Evolutionary conservation across 2,113 vertebrate species (phyloP).

Genomic region (Sinocyclocheilus anshuiensis): DNA sequence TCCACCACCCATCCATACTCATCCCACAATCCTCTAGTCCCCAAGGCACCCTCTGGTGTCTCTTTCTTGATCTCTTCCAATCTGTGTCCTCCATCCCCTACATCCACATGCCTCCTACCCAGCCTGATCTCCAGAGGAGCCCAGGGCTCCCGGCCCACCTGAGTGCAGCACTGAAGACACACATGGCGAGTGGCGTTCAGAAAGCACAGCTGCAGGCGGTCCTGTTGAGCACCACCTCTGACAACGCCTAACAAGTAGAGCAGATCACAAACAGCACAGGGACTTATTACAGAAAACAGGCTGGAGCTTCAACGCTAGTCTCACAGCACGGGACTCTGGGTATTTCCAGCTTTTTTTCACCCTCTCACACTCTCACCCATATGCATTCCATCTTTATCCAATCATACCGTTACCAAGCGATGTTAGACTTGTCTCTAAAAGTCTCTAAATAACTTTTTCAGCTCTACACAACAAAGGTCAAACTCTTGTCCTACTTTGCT

Average conservation of each 20-base stretch:
- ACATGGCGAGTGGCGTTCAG: slow-evolving; percentile 4
- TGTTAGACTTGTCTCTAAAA: background rate
- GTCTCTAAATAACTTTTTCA: background rate
- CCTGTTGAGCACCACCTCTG: slow-evolving; percentile 30
- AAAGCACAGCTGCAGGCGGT: slow-evolving; percentile 27
- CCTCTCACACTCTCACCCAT: background rate
- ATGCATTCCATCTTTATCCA: slow-evolving; percentile 4
- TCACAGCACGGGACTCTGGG: background rate
- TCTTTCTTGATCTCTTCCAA: slow-evolving; percentile 15
- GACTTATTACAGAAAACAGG: slow-evolving; percentile 35
- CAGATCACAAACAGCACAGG: slow-evolving; percentile 39
- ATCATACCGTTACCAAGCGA: background rate
- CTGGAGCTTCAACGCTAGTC: background rate
- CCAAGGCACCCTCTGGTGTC: background rate
- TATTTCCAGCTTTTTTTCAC: background rate
- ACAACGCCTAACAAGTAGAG: slow-evolving; percentile 49
- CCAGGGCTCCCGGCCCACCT: slow-evolving; percentile 9
- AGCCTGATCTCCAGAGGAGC: slow-evolving; percentile 30
- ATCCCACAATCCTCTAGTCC: slow-evolving; percentile 16
- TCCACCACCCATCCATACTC: background rate
- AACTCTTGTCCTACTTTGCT: slow-evolving; percentile 15
- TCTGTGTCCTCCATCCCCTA: background rate
- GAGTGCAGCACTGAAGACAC: slow-evolving; percentile 1
- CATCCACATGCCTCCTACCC: slow-evolving; percentile 4
- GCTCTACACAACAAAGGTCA: slow-evolving; percentile 1